Base-by-base conservation (phyloP, 1,140 invertebrate genomes). In the Trichomalopsis sarcophagae region DNA sequence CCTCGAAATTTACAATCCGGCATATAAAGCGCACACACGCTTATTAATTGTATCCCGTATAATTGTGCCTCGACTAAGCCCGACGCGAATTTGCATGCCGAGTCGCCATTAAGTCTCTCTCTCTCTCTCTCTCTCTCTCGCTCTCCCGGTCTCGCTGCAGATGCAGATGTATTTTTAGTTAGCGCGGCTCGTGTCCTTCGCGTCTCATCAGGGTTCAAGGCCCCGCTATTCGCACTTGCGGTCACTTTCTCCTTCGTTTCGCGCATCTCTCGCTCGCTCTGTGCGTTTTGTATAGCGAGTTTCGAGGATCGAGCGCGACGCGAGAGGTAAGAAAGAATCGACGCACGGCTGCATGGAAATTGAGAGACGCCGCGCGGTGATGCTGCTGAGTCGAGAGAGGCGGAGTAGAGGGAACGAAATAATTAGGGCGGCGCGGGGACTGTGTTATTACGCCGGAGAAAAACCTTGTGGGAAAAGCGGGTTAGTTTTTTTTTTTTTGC, bases 191-290 rank as follows among this genome's bases (percentile, higher is more conserved):
- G 90, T 62, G 55, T 91, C 91, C 91, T 91, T 92, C 90, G 89
- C 90, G 90, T 90, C 81, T 84, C 88, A 80, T 85, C 88, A 89
- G 88, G 90, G 91, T 91, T 92, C 90, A 92, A 92, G 90, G 90
- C 86, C 88, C 88, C 40, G 44, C 79, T 81, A 27, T 27, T 86
- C 86, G 87, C 86, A 87, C 85, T 86, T 86, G 80, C 82, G 87
- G 86, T 88, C 87, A 86, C 68, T 47, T 66, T 23, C 66, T 17
- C 30, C 33, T n/a, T 14, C 36, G 55, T 23, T 11, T 78, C 27
- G 40, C 36, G 74, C n/a, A 47, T 76, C 5, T 23, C 17, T 23
- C 6, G 13, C 36, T 11, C 36, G 10, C 47, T 13, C 2, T 14
- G 10, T 21, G 21, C 66, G 66, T 21, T 2, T 5, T 5, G 1